Base-by-base conservation (phyloP, 2,888 invertebrate genomes). In the Ennomos erosarius region DNA sequence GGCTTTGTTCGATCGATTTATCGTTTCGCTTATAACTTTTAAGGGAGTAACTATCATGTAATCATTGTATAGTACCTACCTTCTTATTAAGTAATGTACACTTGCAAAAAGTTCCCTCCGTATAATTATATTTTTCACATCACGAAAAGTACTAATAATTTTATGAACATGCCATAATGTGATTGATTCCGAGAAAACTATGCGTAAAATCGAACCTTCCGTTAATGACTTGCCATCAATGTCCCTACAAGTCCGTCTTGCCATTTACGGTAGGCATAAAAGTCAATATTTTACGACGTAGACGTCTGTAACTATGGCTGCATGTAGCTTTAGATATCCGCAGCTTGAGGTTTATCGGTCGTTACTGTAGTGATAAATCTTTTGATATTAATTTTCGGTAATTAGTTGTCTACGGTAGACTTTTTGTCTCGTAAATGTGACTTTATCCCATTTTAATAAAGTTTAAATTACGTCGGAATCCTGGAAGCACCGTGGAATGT, bases 201-300 rank as follows among this genome's bases (percentile, higher is more conserved):
- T 47, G n/a, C 10, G 33, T 51, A 34, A 35, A 49, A 37, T 44
- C 34, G 34, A 44, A 34, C 37, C 34, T 43, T 55, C 42, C 8
- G 51, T 55, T 51, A 47, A 59, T 47, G 47, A 45, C 36, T 26
- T 51, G 36, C 39, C 38, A 58, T 50, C 39, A 38, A 47, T 38
- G 51, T 44, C 55, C 44, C 55, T 52, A 60, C 44, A 50, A 59
- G 39, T 45, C 52, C 10, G 43, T 34, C 34, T 55, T 48, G 44
- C 40, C 44, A 44, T 60, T 60, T 48, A 55, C 40, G 48, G 48
- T 11, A 4, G 36, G 9, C 48, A 60, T 60, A 52, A 59, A 60
- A 55, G 39, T 36, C 55, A 38, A 39, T 43, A 43, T 55, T 60
- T 60, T 60, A 60, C 47, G 55, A 51, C 47, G 43, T 36, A 55